Evolutionary conservation across 2,888 invertebrate species (phyloP).

Genomic region (Habroteleia sp.): DNA sequence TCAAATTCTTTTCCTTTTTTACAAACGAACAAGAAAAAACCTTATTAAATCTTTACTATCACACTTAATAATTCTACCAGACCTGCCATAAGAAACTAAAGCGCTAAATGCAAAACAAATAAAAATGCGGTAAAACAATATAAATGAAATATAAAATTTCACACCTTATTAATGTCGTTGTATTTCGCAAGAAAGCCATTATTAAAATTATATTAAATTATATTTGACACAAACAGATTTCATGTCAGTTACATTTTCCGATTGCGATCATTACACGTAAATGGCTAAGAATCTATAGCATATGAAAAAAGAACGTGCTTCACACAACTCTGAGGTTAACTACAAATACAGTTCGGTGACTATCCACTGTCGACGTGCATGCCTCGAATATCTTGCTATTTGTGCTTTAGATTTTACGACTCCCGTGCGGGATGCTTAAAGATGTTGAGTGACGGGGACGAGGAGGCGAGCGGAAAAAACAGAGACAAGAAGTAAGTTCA

Average conservation of each 20-base stretch:
- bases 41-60: no score
- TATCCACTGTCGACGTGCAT: conserved; percentile 65
- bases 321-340: conserved; percentile 67
- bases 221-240: conserved; percentile 27
- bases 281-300: not conserved
- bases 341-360: conserved; percentile 67
- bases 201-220: no score
- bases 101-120: conserved; percentile 4
- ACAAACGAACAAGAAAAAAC: no score
- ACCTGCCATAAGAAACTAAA: no score
- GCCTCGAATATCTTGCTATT: conserved; percentile 73
- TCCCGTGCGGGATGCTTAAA: conserved; percentile 70
- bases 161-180: not conserved
- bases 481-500: conserved; percentile 22
- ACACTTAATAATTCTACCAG: no score
- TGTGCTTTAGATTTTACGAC: conserved; percentile 73
- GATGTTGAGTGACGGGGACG: conserved; percentile 28
- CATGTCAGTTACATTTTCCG: conserved; percentile 13
- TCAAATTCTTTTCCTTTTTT: no score
- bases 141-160: not conserved
- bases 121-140: conserved; percentile 6
- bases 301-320: conserved; percentile 42
- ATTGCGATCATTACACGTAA: conserved; percentile 18
- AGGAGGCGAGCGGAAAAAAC: conserved; percentile 12
- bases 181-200: conserved; percentile 15